Evolutionary conservation across 2,113 vertebrate genomes (phyloP).

Genomic region (Tinamus guttatus): DNA sequence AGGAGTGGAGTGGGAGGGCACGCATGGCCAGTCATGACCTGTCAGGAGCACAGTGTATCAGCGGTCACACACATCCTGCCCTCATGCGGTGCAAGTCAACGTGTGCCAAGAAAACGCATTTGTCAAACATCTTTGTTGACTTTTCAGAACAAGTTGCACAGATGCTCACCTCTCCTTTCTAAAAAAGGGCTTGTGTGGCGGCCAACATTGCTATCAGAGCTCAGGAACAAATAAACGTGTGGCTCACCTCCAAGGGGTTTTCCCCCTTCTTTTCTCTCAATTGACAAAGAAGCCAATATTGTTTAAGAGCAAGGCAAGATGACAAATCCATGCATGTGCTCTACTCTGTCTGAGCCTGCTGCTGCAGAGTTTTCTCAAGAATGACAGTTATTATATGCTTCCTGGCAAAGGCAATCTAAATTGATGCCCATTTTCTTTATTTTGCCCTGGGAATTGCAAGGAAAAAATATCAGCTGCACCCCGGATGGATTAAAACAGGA

Average conservation of each 20-base stretch:
- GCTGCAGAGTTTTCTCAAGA: slow-evolving; percentile 49
- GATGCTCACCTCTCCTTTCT: slow-evolving; percentile 37
- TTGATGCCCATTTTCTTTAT: slow-evolving; percentile 50
- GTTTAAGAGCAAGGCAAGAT: slow-evolving; percentile 42
- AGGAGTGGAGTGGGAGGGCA: background rate
- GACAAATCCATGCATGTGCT: slow-evolving; percentile 66
- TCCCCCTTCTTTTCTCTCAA: slow-evolving; percentile 44
- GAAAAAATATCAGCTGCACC: background rate
- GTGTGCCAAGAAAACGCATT: background rate
- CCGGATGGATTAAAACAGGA: slow-evolving; percentile 18
- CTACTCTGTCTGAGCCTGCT: slow-evolving; percentile 66
- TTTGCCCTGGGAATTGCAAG: slow-evolving; percentile 34
- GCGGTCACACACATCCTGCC: background rate
- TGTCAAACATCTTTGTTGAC: slow-evolving; percentile 1
- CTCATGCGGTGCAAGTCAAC: background rate
- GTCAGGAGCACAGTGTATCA: background rate
- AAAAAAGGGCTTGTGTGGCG: slow-evolving; percentile 46
- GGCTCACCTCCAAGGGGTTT: slow-evolving; percentile 69
- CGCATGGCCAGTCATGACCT: background rate
- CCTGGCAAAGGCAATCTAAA: slow-evolving; percentile 49
- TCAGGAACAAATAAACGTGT: slow-evolving; percentile 67
- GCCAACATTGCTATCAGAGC: slow-evolving; percentile 35
- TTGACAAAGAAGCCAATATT: slow-evolving; percentile 66
- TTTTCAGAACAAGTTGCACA: slow-evolving; percentile 29
- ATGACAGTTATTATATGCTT: slow-evolving; percentile 58